These are phyloP conservation scores for Megaleporinus macrocephalus DNA, from an alignment of 2,113 vertebrate species.

Conservation along the genomic window DNA sequence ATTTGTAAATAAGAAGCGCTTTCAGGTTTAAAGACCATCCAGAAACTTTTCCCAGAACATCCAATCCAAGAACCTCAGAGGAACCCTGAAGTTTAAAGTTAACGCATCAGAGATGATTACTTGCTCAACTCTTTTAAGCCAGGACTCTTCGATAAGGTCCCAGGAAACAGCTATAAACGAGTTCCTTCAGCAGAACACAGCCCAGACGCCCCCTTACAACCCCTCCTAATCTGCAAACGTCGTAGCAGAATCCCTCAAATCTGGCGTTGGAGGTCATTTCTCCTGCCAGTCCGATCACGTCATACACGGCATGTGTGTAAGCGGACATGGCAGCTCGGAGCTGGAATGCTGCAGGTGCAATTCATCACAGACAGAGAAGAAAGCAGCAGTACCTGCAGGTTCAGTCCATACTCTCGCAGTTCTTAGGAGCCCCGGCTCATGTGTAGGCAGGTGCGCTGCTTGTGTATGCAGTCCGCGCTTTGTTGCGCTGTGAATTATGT, in stretches of 20 bases:
- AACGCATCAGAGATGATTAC: no score
- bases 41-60: no score
- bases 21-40: no score
- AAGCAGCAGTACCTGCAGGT: not conserved
- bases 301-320: constrained; percentile 11
- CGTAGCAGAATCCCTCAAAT: not conserved
- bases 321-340: constrained; percentile 16
- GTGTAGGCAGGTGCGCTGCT: not conserved
- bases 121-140: no score
- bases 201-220: no score
- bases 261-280: not conserved
- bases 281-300: not conserved
- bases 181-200: no score
- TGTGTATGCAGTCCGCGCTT: not conserved
- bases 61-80: no score
- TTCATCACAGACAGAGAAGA: not conserved
- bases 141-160: no score
- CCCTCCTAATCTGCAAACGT: no score
- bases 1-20: no score
- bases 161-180: no score
- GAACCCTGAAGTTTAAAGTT: no score
- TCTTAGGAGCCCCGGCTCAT: not conserved
- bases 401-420: not conserved
- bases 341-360: not conserved
- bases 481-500: not conserved